Conservation (phyloP, 2,888 invertebrate species). For the Heteropelma amictum region DNA sequence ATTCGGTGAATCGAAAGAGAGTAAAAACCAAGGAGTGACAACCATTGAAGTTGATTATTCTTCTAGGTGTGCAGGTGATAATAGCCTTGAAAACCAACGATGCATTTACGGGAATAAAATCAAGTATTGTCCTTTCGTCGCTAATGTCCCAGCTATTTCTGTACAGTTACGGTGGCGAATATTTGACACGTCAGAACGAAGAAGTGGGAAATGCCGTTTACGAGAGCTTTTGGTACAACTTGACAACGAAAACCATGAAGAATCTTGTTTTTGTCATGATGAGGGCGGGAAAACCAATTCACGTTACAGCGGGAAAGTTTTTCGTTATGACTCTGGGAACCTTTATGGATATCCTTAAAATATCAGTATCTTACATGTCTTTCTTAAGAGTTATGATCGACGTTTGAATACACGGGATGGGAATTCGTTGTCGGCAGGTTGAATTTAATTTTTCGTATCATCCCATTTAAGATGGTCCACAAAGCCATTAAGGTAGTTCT, state of each 20-base stretch:
- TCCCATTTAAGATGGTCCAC: too few relatives aligned
- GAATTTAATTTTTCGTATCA: too few relatives aligned
- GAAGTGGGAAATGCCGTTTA: slow-evolving; percentile 60
- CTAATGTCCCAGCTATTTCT: slow-evolving; percentile 65
- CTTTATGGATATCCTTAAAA: slow-evolving; percentile 66
- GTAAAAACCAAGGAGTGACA: neutral
- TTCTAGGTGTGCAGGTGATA: slow-evolving; percentile 62
- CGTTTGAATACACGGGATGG: slow-evolving; percentile 37
- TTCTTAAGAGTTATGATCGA: slow-evolving; percentile 65
- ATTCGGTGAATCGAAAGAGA: neutral
- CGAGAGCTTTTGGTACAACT: slow-evolving; percentile 62
- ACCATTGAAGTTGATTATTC: neutral
- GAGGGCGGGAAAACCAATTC: slow-evolving; percentile 60
- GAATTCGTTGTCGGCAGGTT: too few relatives aligned
- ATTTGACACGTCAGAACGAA: slow-evolving; percentile 60
- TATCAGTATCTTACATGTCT: slow-evolving; percentile 66
- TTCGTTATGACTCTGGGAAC: slow-evolving; percentile 65
- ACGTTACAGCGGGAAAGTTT: slow-evolving; percentile 68
- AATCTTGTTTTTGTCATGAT: slow-evolving; percentile 62
- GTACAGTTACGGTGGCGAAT: slow-evolving; percentile 66
- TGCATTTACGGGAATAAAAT: slow-evolving; percentile 59
- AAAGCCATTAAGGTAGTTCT: too few relatives aligned
- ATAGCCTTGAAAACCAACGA: slow-evolving; percentile 60
- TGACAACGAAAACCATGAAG: slow-evolving; percentile 50
- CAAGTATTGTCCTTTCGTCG: slow-evolving; percentile 60